These are phyloP conservation scores for Macrochelys suwanniensis DNA, from an alignment of 2,797 vertebrate species.

Conservation along the genomic window DNA sequence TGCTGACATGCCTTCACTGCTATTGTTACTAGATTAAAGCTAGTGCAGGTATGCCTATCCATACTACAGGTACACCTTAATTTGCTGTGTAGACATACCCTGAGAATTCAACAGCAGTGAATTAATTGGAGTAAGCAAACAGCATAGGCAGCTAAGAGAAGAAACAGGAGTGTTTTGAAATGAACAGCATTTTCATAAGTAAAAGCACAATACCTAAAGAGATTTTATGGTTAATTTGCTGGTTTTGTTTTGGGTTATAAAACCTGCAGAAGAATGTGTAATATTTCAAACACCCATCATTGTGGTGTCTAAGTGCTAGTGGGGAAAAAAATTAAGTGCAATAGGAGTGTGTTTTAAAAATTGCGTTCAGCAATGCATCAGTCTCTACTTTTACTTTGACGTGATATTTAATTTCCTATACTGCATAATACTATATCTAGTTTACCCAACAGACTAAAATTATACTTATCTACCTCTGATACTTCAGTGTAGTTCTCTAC, in stretches of 20 bases:
- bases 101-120: no score
- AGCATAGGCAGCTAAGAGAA: no score
- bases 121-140: no score
- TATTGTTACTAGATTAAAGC: no score
- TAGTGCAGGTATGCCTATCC: no score
- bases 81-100: no score
- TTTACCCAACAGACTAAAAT: not conserved
- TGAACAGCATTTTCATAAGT: not conserved
- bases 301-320: not conserved
- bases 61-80: no score
- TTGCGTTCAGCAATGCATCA: not conserved
- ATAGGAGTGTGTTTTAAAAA: not conserved
- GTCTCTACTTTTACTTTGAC: not conserved
- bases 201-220: not conserved
- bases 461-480: not conserved
- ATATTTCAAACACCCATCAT: not conserved
- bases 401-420: not conserved
- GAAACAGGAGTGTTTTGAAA: no score
- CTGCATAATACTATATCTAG: not conserved
- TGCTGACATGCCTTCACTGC: no score
- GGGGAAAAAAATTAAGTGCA: not conserved
- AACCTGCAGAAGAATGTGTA: not conserved
- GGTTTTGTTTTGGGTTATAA: not conserved
- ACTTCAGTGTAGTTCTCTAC: not conserved
- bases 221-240: not conserved